These are phyloP conservation scores for Rhodeus uyekii DNA, from an alignment of 2,797 vertebrate species.

Conservation along the genomic window DNA sequence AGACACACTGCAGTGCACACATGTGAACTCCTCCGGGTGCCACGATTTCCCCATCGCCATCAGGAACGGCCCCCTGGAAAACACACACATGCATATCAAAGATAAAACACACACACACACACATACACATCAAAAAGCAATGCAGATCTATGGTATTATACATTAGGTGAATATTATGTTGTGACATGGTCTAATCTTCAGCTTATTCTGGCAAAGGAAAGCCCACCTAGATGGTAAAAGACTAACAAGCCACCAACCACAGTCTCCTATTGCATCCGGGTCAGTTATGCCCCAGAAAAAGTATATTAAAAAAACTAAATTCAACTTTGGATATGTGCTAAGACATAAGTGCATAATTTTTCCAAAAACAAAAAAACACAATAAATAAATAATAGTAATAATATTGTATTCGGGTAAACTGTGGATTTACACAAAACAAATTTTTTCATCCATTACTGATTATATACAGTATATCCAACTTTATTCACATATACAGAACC, in stretches of 20 bases:
- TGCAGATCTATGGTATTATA: neutral
- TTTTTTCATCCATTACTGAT: too few relatives aligned
- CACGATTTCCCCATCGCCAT: conserved; percentile 97
- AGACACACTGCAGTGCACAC: conserved; percentile 89
- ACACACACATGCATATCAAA: neutral
- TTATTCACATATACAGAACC: too few relatives aligned
- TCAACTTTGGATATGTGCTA: too few relatives aligned
- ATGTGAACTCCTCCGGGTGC: conserved; percentile 97
- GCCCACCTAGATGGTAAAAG: neutral
- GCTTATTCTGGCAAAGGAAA: neutral
- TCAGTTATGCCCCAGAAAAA: too few relatives aligned
- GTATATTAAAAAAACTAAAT: too few relatives aligned
- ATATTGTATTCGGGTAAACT: too few relatives aligned
- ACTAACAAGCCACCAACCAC: neutral
- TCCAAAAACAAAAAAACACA: too few relatives aligned
- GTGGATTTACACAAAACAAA: too few relatives aligned
- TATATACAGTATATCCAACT: too few relatives aligned
- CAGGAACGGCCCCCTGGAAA: conserved; percentile 90
- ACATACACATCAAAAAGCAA: neutral
- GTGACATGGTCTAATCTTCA: neutral
- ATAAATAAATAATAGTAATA: too few relatives aligned
- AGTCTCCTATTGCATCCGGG: too few relatives aligned
- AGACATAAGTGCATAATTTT: too few relatives aligned
- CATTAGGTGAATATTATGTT: neutral
- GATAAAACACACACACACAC: neutral